phyloP scores from a whole-genome alignment of 2,888 invertebrate genomes.

The Drosophila merina region DNA sequence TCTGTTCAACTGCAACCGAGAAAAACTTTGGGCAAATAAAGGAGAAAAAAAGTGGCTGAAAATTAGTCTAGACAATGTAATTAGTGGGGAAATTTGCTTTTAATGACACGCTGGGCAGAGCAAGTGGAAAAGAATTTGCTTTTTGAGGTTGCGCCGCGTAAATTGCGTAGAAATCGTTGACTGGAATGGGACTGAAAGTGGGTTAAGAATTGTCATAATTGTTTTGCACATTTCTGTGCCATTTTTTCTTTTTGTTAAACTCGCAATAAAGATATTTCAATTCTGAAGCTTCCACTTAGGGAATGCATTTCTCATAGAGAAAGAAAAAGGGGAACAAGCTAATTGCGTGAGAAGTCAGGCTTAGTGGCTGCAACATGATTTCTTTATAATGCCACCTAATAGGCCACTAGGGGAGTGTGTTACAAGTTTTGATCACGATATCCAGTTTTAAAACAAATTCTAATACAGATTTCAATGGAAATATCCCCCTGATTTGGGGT shows the following conservation, averaged over 20 bases:
- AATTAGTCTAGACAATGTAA: constrained; percentile 70
- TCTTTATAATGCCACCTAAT: constrained; percentile 22
- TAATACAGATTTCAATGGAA: background rate
- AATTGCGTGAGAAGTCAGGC: constrained; percentile 50
- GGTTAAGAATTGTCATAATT: constrained; percentile 73
- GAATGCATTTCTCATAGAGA: constrained; percentile 26
- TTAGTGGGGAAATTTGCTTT: constrained; percentile 63
- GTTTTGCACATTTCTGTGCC: constrained; percentile 44
- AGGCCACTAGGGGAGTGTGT: constrained; percentile 4
- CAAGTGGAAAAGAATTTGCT: constrained; percentile 22
- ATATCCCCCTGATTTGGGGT: constrained; percentile 16
- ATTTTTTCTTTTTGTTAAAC: constrained; percentile 13
- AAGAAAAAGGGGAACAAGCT: constrained; percentile 10
- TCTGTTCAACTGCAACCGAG: constrained; percentile 46
- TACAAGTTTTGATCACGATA: background rate
- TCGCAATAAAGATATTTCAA: constrained; percentile 51
- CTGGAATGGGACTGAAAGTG: constrained; percentile 44
- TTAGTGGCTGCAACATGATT: constrained; percentile 35
- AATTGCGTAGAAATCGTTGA: constrained; percentile 57
- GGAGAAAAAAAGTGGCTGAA: constrained; percentile 4
- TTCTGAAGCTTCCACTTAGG: constrained; percentile 29
- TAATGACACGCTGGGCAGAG: constrained; percentile 46
- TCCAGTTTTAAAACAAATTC: background rate
- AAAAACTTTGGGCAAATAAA: constrained; percentile 24
- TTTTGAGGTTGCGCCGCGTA: constrained; percentile 45